A percentile compares a stretch with the other conserved stretches of the same genome.
phyloP scores from a whole-genome alignment of 2,113 vertebrate genomes.

The Microcebus murinus region DNA sequence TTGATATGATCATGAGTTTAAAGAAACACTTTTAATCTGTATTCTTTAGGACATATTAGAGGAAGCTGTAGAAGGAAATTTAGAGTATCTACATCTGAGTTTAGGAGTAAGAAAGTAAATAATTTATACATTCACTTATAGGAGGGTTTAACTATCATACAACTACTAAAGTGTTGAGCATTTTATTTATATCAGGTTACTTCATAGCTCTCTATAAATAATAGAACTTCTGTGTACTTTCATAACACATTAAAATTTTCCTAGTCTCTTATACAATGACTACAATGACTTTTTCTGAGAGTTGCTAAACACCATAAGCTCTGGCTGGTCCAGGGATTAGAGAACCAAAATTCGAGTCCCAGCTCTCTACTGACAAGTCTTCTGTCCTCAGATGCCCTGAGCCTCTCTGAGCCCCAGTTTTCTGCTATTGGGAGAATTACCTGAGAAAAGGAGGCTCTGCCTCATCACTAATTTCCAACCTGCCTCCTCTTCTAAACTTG shows the following conservation, averaged over 20 bases:
- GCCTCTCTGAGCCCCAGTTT: not conserved
- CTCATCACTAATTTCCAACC: not conserved
- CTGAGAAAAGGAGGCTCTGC: not conserved
- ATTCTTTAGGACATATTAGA: constrained; percentile 11
- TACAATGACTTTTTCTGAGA: not conserved
- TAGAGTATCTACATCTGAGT: not conserved
- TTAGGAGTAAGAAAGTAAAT: not conserved
- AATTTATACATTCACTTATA: not conserved
- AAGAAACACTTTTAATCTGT: constrained; percentile 6
- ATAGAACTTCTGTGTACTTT: constrained; percentile 7
- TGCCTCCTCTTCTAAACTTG: not conserved
- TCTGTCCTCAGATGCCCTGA: not conserved
- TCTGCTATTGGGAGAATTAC: not conserved
- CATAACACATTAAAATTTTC: not conserved
- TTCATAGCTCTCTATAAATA: constrained; percentile 8
- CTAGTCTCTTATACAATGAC: not conserved
- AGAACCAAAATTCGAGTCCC: constrained; percentile 7
- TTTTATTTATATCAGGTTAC: constrained; percentile 28
- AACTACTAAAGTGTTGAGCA: not conserved
- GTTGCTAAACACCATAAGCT: not conserved
- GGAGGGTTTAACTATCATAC: not conserved
- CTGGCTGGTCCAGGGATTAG: not conserved
- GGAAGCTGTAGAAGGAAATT: not conserved
- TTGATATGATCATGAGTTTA: not conserved
- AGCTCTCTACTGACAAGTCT: not conserved